Evolutionary conservation across 1,140 invertebrate species (phyloP), one percentile per base, ranked within the genome.

Genomic region (Potamilus streckersoni): DNA sequence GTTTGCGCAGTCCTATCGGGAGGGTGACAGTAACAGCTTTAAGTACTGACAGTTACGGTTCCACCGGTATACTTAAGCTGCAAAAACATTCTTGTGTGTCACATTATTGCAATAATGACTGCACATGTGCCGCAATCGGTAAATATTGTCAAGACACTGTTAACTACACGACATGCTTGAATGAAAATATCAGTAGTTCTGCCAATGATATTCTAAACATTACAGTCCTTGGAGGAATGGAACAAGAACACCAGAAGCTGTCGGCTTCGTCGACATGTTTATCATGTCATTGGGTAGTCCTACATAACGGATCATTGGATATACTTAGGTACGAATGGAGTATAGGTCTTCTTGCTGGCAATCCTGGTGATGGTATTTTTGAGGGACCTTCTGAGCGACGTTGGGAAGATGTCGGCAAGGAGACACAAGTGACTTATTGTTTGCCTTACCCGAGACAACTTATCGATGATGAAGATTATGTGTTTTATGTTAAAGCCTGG

Each of bases 281-380:
- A 20, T 49, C n/a, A 56, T 64, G 67, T 23, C 38, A 76, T 16
- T 83, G 82, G 82, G 38, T 15, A 38, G 11, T 23, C 1, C 17
- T 12, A 38, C 56, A 73, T 13, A 19, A 65, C 4, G 58, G 38
- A 38, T 31, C 23, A 14, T 19, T 62, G 14, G 27, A 71, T 20
- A 70, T 82, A 15, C 56, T 17, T 11, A 58, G 83, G 66, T 83
- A 69, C 68, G 78, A 84, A 74, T 83, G 78, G 76, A 83, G 80
- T 59, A 72, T 83, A 49, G 79, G 83, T 31, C n/a, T 76, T 11
- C 23, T 61, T n/a, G 27, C 27, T 31, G 27, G 27, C 27, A 59
- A 71, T 38, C 55, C 71, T 65, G 83, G 83, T 19, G 57, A 62
- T 49, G 80, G 80, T 3, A 68, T 84, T 38, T 81, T 79, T 67